Evolutionary conservation across 35 echinoderm and acorn worm species (phyloP), one percentile per base, ranked within the genome.

Genomic region (Lytechinus pictus): DNA sequence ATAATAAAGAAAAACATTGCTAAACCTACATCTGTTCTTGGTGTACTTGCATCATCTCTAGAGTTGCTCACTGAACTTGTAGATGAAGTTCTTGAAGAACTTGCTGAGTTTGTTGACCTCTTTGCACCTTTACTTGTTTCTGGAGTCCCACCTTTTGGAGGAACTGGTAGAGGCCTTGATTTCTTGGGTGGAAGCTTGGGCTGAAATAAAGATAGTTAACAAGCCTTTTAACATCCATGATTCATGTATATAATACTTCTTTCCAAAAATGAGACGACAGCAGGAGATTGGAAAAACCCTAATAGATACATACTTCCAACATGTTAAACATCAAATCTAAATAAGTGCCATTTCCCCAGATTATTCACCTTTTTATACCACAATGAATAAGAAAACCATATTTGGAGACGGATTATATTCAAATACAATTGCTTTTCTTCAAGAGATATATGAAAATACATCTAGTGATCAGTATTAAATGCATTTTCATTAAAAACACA

Each of bases 51-150:
- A 55, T 97, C 97, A 55, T 99, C 98, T 87, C 95, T 99, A 4
- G 98, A 99, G 60, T 97, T 99, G 29, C 96, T 95, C 14, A 99
- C 98, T 86, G 98, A 99, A 87, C 97, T 98, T 54, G 95, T 91
- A 9, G 97, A 97, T 54, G 97, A 97, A 61, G 95, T 94, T 9
- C 91, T 95, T n/a, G 95, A 86, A 52, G 95, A 89, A 53, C 92
- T 89, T 16, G 95, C 92, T 55, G 97, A 96, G 27, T 55, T 92
- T 71, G 94, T 55, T 91, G 90, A 89, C 33, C 89, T 98, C 86
- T 97, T 99, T 27, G 95, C 87, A 66, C 98, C 97, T 27, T 66
- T 96, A 44, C 98, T 98, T 16, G 91, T 98, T 16, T 94, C 88
- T n/a, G 98, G 98, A 66, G 98, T 99, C 28, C 96, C 97, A 0